Evolutionary conservation across 2,888 invertebrate species (phyloP).

Genomic region (Nymphalis c-album): DNA sequence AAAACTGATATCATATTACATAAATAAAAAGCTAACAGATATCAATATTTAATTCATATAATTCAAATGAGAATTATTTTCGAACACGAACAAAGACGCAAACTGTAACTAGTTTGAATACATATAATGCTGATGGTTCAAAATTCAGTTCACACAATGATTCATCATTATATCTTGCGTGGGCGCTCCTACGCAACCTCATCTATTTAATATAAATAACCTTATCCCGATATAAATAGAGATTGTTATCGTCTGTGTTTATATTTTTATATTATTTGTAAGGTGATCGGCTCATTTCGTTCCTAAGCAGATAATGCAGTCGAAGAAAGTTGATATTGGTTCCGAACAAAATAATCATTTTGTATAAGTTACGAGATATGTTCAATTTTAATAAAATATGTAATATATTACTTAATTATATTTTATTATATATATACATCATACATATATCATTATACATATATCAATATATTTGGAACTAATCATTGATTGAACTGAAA

Average conservation of each 20-base stretch:
- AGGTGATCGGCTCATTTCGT: slow-evolving; percentile 28
- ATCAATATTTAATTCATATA: not conserved
- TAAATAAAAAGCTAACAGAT: not conserved
- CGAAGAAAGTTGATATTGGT: slow-evolving; percentile 31
- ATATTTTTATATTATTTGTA: slow-evolving; percentile 27
- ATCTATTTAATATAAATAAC: slow-evolving; percentile 2
- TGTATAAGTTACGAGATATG: not conserved
- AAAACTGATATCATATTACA: not conserved
- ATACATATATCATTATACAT: too few species aligned
- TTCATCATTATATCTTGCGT: slow-evolving; percentile 46
- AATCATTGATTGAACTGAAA: too few species aligned
- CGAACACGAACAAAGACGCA: slow-evolving; percentile 31
- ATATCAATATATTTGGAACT: not conserved
- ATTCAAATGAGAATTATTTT: slow-evolving; percentile 3
- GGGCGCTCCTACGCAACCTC: slow-evolving; percentile 45
- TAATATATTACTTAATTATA: too few species aligned
- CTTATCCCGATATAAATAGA: slow-evolving; percentile 24
- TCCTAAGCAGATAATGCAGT: slow-evolving; percentile 14
- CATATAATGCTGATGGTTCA: slow-evolving; percentile 40
- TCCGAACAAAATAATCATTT: slow-evolving; percentile 9
- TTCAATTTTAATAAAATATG: not conserved
- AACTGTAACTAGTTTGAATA: slow-evolving; percentile 18
- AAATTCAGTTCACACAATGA: slow-evolving; percentile 47
- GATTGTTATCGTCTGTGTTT: slow-evolving; percentile 20
- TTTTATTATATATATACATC: too few species aligned